Conservation (phyloP, 2,797 vertebrate species). For the Fistularia commersonii region DNA sequence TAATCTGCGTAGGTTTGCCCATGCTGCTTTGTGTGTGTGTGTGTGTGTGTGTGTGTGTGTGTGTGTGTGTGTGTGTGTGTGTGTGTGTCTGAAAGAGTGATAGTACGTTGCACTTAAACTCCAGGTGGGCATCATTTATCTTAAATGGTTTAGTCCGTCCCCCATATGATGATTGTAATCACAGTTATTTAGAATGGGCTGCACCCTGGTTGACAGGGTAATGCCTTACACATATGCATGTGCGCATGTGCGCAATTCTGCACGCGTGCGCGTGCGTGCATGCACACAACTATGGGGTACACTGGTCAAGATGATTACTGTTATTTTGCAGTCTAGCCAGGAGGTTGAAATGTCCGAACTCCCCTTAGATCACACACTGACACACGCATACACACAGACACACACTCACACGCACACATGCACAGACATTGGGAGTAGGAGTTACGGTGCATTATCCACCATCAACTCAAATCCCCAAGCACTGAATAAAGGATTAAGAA, state of each 20-base stretch:
- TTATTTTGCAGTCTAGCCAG: conserved; percentile 52
- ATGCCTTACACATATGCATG: conserved; percentile 11
- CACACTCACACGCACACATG: conserved; percentile 13
- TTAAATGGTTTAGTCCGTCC: conserved; percentile 41
- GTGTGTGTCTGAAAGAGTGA: too few species aligned
- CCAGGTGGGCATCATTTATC: conserved; percentile 43
- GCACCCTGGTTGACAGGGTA: conserved; percentile 20
- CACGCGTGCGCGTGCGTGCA: conserved; percentile 7
- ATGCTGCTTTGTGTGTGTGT: conserved; percentile 2
- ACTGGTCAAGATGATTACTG: conserved; percentile 59
- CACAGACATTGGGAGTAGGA: conserved; percentile 15
- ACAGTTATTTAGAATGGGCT: conserved; percentile 50
- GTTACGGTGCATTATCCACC: conserved; percentile 39
- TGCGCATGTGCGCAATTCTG: too few species aligned
- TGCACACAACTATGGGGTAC: conserved; percentile 25
- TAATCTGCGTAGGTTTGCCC: conserved; percentile 9
- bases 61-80: conserved; percentile 1
- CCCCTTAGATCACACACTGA: conserved; percentile 6
- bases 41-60: conserved; percentile 1
- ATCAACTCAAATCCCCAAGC: conserved; percentile 38
- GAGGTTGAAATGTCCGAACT: conserved; percentile 40
- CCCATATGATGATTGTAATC: conserved; percentile 39
- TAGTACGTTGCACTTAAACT: conserved; percentile 18
- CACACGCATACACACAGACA: conserved; percentile 11
- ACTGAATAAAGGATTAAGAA: conserved; percentile 38